Evolutionary conservation across 1,140 invertebrate species (phyloP), one percentile per base, ranked within the genome.

Genomic region (Calliopsis andreniformis): DNA sequence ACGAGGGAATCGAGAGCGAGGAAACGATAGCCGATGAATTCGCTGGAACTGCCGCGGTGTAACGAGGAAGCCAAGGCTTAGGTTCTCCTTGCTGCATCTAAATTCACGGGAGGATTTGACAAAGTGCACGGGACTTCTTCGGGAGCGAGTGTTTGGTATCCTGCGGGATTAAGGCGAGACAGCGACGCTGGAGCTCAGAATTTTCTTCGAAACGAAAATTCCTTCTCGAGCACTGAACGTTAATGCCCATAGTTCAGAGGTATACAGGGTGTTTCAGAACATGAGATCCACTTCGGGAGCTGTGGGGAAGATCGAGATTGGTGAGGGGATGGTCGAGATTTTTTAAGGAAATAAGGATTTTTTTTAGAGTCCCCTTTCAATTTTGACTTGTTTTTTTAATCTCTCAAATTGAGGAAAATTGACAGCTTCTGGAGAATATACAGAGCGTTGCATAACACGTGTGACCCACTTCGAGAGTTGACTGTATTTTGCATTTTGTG

Each of bases 71-170:
- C 23, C 12, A 12, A 20, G 68, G 56, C 56, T 71, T 71, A 62
- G 20, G 23, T 23, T 51, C 23, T 55, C 42, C 61, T 25, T 42
- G 49, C 56, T 49, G 71, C 61, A 45, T 73, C 62, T 73, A 73
- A 73, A 73, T 73, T 73, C 71, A 51, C 59, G n/a, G 25, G 42
- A 47, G 71, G 71, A 73, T 73, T 73, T 66, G 47, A 67, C 51
- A 25, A 25, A 62, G 32, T 12, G 45, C 5, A 30, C 10, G 62
- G 12, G 56, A 66, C 49, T 66, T 64, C 70, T 23, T 23, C 20
- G n/a, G 3, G 55, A 14, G n/a, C 30, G 43, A 18, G 42, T 58
- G 53, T 58, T 69, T 51, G 2, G 39, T 61, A 70, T 66, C 61
- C 51, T n/a, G n/a, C 28, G 39, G 70, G 70, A 66, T 73, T 73